These are phyloP conservation scores for Python bivittatus DNA, from an alignment of 2,113 vertebrate species.

Conservation along the genomic window DNA sequence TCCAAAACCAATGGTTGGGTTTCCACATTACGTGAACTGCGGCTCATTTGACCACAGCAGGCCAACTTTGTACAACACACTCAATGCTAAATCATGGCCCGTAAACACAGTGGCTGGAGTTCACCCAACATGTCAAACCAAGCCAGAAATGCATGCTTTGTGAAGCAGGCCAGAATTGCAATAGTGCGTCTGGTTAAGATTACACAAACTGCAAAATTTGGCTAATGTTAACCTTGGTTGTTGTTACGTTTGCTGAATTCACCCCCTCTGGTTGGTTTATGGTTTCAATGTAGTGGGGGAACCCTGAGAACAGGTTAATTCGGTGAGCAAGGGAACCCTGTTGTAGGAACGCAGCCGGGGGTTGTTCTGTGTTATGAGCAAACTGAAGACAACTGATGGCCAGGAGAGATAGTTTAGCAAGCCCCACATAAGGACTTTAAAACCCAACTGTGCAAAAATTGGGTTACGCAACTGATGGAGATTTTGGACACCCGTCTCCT, in stretches of 20 bases:
- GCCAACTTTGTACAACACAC: not conserved
- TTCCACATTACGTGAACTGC: not conserved
- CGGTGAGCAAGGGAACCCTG: not conserved
- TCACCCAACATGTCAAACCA: not conserved
- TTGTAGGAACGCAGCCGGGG: not conserved
- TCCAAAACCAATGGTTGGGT: not conserved
- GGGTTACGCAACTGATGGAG: not conserved
- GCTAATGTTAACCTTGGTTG: not conserved
- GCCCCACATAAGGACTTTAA: not conserved
- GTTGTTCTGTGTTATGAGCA: not conserved
- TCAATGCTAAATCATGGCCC: not conserved
- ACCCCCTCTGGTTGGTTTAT: not conserved
- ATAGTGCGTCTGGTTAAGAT: not conserved
- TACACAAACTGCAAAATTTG: not conserved
- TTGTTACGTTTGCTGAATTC: not conserved
- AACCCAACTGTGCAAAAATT: not conserved
- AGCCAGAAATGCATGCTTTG: not conserved
- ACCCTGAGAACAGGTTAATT: not conserved
- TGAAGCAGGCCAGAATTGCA: not conserved
- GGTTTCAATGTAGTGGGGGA: not conserved
- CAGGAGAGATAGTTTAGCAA: not conserved
- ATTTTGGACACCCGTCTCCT: too few relatives aligned
- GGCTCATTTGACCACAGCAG: not conserved
- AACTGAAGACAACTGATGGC: not conserved
- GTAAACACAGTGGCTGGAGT: not conserved